Evolutionary conservation across 2,113 vertebrate genomes (phyloP).

Genomic region (Aspiorhynchus laticeps): DNA sequence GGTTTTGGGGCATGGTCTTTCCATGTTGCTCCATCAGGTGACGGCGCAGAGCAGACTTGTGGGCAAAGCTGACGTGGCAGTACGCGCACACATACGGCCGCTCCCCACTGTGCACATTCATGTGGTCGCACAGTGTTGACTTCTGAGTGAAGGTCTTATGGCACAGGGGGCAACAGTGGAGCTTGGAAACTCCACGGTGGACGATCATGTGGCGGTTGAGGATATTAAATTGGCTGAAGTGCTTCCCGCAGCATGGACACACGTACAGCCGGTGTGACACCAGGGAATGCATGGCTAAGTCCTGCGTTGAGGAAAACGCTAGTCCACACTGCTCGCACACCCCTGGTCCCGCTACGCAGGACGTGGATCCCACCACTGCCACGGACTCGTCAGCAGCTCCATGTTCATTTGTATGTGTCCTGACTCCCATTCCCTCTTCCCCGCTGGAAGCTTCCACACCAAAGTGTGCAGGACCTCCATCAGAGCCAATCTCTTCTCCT

Average conservation of each 20-base stretch:
- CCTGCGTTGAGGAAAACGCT: slow-evolving; percentile 84
- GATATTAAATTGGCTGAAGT: slow-evolving; percentile 91
- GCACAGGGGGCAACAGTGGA: slow-evolving; percentile 88
- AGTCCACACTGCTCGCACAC: slow-evolving; percentile 87
- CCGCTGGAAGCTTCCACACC: slow-evolving; percentile 61
- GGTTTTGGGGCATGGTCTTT: slow-evolving; percentile 90
- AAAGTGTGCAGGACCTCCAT: slow-evolving; percentile 61
- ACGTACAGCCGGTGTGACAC: slow-evolving; percentile 86
- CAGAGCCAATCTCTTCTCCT: slow-evolving; percentile 56
- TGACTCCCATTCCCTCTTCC: slow-evolving; percentile 68
- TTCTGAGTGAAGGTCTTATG: slow-evolving; percentile 94
- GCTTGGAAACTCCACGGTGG: slow-evolving; percentile 82
- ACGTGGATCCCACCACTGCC: slow-evolving; percentile 75
- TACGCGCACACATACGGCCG: slow-evolving; percentile 89
- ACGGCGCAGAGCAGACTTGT: slow-evolving; percentile 90
- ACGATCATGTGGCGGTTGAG: slow-evolving; percentile 92
- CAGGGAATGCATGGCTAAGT: slow-evolving; percentile 84
- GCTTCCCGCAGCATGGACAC: slow-evolving; percentile 91
- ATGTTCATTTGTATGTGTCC: slow-evolving; percentile 51
- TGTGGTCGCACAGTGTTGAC: slow-evolving; percentile 91
- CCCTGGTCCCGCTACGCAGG: slow-evolving; percentile 69
- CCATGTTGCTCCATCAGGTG: slow-evolving; percentile 95
- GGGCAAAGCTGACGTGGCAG: slow-evolving; percentile 91
- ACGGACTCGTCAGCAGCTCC: slow-evolving; percentile 73
- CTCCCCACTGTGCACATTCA: slow-evolving; percentile 93